A percentile compares a stretch with the other conserved stretches of the same genome.
Conservation (phyloP, 2,888 invertebrate species). For the Calephelis perditalis region DNA sequence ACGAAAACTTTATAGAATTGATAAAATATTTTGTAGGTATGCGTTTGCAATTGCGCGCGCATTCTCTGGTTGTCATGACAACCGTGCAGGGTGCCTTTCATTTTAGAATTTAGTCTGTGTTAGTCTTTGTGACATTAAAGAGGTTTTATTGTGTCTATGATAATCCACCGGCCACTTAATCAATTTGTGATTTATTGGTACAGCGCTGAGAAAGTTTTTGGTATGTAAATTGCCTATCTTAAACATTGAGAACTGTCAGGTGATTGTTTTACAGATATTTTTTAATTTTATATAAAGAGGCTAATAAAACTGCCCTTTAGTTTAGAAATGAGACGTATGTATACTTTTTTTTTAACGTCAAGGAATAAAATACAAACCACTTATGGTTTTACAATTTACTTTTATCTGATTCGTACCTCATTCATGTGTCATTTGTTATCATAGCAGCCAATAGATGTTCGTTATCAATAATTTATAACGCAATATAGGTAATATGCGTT, state of each 20-base stretch:
- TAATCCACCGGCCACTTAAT: background rate
- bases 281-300: too few relatives aligned
- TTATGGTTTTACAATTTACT: too few relatives aligned
- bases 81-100: conserved; percentile 41
- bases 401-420: too few relatives aligned
- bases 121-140: conserved; percentile 26
- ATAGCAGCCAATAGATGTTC: conserved; percentile 1
- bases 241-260: too few relatives aligned
- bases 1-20: conserved; percentile 31
- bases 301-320: too few relatives aligned
- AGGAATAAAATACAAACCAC: too few relatives aligned
- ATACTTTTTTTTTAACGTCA: too few relatives aligned
- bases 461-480: background rate
- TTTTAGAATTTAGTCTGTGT: conserved; percentile 21
- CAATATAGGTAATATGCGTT: background rate
- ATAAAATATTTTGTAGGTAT: conserved; percentile 34
- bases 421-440: conserved; percentile 14
- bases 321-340: too few relatives aligned
- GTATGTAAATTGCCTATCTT: background rate
- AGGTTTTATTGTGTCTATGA: conserved; percentile 24
- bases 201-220: background rate
- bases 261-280: too few relatives aligned
- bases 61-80: conserved; percentile 47
- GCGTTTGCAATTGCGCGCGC: conserved; percentile 57
- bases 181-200: conserved; percentile 1